Evolutionary conservation across 1,140 invertebrate species (phyloP).

Genomic region (Hyles euphorbiae): DNA sequence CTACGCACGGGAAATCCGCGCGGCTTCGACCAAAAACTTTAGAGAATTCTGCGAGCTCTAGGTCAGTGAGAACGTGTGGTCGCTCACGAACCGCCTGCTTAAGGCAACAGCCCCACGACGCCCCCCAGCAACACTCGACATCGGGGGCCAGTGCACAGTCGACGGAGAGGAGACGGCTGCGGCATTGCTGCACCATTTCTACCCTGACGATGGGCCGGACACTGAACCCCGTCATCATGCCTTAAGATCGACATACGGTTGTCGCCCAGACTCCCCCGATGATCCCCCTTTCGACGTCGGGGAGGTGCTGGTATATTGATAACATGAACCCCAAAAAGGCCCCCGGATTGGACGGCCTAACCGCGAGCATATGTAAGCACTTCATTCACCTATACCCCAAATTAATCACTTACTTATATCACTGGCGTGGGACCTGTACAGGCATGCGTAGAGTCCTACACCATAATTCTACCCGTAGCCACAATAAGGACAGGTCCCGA

Average conservation of each 20-base stretch:
- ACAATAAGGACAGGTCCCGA: no score
- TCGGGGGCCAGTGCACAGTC: neutral
- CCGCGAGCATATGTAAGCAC: neutral
- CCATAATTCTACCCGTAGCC: no score
- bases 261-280: neutral
- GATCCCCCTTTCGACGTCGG: neutral
- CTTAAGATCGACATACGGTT: neutral
- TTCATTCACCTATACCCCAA: neutral
- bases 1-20: neutral
- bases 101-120: neutral
- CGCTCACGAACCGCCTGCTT: neutral
- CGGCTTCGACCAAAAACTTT: neutral
- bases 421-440: no score
- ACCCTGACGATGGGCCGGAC: neutral
- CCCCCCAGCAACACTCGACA: neutral
- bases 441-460: no score
- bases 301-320: neutral
- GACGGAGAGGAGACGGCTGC: neutral
- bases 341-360: constrained; percentile 3
- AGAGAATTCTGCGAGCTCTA: neutral
- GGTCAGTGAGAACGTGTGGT: neutral
- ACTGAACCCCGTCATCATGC: neutral
- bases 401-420: no score
- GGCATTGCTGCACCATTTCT: neutral
- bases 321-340: constrained; percentile 8